Conservation (phyloP, 2,113 vertebrate genomes). For the Meleagris gallopavo region DNA sequence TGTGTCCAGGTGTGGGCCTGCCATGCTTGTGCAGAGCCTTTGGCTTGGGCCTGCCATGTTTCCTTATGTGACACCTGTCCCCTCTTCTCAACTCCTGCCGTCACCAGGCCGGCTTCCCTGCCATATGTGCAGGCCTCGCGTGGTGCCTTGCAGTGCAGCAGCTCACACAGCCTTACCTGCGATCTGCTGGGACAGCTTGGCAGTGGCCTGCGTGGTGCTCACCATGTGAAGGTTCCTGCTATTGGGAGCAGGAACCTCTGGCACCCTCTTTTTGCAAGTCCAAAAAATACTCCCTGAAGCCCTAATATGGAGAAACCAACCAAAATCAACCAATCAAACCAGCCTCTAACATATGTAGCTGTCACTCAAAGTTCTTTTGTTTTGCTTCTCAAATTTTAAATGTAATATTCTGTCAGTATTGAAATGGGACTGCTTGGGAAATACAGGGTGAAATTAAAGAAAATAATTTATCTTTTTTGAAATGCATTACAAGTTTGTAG, state of each 20-base stretch:
- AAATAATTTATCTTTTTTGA: not conserved
- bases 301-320: not conserved
- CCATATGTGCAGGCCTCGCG: not conserved
- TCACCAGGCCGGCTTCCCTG: not conserved
- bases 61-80: not conserved
- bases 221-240: not conserved
- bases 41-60: not conserved
- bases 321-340: not conserved
- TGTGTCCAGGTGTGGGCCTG: not conserved
- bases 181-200: not conserved
- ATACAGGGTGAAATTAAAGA: not conserved
- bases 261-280: not conserved
- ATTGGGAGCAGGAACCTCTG: not conserved
- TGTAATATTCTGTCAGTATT: not conserved
- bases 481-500: fast-evolving
- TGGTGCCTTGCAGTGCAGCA: not conserved
- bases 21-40: not conserved
- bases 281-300: not conserved
- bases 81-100: not conserved
- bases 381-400: not conserved
- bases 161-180: not conserved
- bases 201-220: not conserved
- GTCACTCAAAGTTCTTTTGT: not conserved
- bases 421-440: not conserved
- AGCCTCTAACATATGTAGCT: not conserved